Conservation (phyloP, 2,888 invertebrate species). For the Cerceris rybyensis region DNA sequence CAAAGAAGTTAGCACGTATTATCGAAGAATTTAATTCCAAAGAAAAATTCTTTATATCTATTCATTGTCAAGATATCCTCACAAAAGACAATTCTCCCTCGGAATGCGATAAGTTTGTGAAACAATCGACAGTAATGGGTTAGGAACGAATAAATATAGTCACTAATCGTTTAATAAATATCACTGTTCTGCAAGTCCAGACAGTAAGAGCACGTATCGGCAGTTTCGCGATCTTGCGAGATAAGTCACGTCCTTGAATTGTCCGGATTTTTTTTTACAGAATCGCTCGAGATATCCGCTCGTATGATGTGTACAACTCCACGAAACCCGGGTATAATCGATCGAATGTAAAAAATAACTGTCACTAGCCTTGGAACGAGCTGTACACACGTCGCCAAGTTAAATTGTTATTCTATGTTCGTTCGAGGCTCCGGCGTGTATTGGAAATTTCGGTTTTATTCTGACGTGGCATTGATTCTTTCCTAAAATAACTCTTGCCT, state of each 20-base stretch:
- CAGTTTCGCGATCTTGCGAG: slow-evolving; percentile 10
- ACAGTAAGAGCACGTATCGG: slow-evolving; percentile 4
- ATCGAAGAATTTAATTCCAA: too few species aligned
- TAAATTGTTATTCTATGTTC: slow-evolving; percentile 37
- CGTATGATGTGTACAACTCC: background rate
- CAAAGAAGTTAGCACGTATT: too few species aligned
- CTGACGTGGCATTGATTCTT: slow-evolving; percentile 25
- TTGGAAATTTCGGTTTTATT: slow-evolving; percentile 28
- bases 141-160: too few species aligned
- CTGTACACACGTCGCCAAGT: background rate
- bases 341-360: slow-evolving; percentile 27
- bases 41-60: too few species aligned
- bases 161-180: background rate
- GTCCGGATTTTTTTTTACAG: slow-evolving; percentile 5
- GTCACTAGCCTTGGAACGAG: slow-evolving; percentile 22
- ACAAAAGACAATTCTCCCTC: too few species aligned
- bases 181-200: background rate
- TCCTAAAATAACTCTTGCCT: slow-evolving; percentile 28
- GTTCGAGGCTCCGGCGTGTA: slow-evolving; percentile 5
- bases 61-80: too few species aligned
- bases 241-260: slow-evolving; percentile 26
- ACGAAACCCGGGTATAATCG: slow-evolving; percentile 18
- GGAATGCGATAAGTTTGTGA: background rate
- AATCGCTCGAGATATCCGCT: slow-evolving; percentile 12
- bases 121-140: background rate